Conservation (phyloP, 2,888 invertebrate species). For the Colletes collaris region DNA sequence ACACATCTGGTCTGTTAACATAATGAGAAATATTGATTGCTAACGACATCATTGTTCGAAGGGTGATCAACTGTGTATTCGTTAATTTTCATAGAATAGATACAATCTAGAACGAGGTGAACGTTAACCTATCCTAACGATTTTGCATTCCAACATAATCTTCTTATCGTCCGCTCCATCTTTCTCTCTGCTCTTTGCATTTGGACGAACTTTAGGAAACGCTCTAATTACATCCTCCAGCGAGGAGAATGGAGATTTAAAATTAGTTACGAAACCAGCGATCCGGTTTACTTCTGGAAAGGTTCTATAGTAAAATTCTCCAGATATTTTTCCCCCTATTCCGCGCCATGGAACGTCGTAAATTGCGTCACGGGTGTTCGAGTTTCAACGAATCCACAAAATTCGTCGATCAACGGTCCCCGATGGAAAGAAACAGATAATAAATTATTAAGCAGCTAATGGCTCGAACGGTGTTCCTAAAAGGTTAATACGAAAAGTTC, state of each 20-base stretch:
- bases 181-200: slow-evolving; percentile 16
- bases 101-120: slow-evolving; percentile 3
- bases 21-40: slow-evolving; percentile 2
- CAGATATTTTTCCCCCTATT: slow-evolving; percentile 32
- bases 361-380: not conserved
- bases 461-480: slow-evolving; percentile 19
- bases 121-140: slow-evolving; percentile 21
- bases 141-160: slow-evolving; percentile 51
- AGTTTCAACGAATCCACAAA: not conserved
- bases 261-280: slow-evolving; percentile 57
- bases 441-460: slow-evolving; percentile 34
- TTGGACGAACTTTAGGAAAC: slow-evolving; percentile 56
- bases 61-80: not conserved
- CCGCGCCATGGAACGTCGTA: slow-evolving; percentile 10
- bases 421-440: not conserved
- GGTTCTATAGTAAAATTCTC: slow-evolving; percentile 31
- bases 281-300: slow-evolving; percentile 50
- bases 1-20: not conserved
- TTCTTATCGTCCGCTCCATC: slow-evolving; percentile 27
- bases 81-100: not conserved
- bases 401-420: too few relatives aligned
- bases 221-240: slow-evolving; percentile 67
- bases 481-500: slow-evolving; percentile 40
- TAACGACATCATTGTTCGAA: too few relatives aligned
- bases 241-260: slow-evolving; percentile 61